Base-by-base conservation (phyloP, 2,113 vertebrate species). In the Chionis minor region DNA sequence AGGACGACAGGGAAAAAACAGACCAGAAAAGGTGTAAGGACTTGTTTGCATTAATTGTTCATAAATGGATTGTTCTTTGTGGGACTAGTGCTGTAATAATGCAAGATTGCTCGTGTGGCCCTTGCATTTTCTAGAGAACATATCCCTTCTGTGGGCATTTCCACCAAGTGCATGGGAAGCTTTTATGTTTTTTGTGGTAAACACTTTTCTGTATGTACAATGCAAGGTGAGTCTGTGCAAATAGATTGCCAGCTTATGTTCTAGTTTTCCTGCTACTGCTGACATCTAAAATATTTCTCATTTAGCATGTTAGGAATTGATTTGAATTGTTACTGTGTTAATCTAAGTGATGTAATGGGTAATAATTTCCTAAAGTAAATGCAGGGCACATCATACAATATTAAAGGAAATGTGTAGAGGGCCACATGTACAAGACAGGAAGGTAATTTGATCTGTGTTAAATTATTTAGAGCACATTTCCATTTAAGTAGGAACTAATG, bases 401-500 rank as follows among this genome's bases (percentile, higher is more conserved):
- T 95, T 97, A 93, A 97, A 93, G 42, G 40, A 79, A 91, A 86
- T 61, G 55, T 88, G 61, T 72, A 96, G 87, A 95, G 63, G 45
- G 66, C 54, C 71, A 55, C 58, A 94, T 74, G 87, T 72, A 91
- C 63, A 85, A 80, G 92, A 86, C 51, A 87, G 83, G 47, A 87
- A 91, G 74, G 45, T 96, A 96, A 94, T 95, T 93, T 97, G 61
- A 89, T 95, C 73, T 92, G 24, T 87, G 21, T 86, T 97, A 81
- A 98, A 93, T 97, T 91, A 97, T 96, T 80, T 91, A 96, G 47
- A 81, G 59, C 51, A 81, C 75, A 78, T 95, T 96, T 80, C 58
- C 80, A 95, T 97, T 94, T 92, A 95, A 98, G 81, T 83, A 90
- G 79, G 81, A 95, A 33, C 40, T 97, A 94, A 96, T 86, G 71